Base-by-base conservation (phyloP, 2,113 vertebrate species). In the Chloropsis cyanopogon region DNA sequence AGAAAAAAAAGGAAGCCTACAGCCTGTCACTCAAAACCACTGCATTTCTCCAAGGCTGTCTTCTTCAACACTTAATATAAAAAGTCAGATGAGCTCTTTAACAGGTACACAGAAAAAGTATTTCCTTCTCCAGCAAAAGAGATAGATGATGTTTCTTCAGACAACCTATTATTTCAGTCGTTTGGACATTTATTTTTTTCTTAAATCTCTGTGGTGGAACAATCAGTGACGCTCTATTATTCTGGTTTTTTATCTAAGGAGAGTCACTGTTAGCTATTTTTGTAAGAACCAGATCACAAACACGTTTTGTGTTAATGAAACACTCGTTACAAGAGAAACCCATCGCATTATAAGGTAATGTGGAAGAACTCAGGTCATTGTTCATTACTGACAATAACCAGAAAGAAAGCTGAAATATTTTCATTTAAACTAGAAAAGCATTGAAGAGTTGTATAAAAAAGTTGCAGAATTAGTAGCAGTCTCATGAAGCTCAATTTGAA, bases 401-500 rank as follows among this genome's bases (percentile, higher is more conserved):
- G 69, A 68, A 66, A 71, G 44, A 8, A 95, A 89, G 53, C 26
- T 72, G 16, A 82, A 81, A 47, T 25, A 82, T 69, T 89, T 93
- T 79, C 81, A 76, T 57, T 91, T 91, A 41, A 84, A 84, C 31
- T 19, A 84, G 52, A 82, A 92, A 72, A 86, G 41, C 54, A 72
- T 6, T 69, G 49, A 65, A 60, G 31, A 44, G 12, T 22, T 46
- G 25, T 46, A 75, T 14, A 71, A 81, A 82, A 73, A 86, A 68
- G 5, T 2, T 9, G 52, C 29, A 88, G 77, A 91, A 89, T 75
- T 86, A 89, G 79, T 20, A 92, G 44, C 65, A 92, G 65, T 20
- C 39, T 88, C 86, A 37, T 84, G 61, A 94, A 88, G 56, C 65
- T 95, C 65, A 89, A 71, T 86, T 95, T 82, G 56, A 75, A 71